phyloP scores from a whole-genome alignment of 2,888 invertebrate species.

The Tenthredo scrophulariae region DNA sequence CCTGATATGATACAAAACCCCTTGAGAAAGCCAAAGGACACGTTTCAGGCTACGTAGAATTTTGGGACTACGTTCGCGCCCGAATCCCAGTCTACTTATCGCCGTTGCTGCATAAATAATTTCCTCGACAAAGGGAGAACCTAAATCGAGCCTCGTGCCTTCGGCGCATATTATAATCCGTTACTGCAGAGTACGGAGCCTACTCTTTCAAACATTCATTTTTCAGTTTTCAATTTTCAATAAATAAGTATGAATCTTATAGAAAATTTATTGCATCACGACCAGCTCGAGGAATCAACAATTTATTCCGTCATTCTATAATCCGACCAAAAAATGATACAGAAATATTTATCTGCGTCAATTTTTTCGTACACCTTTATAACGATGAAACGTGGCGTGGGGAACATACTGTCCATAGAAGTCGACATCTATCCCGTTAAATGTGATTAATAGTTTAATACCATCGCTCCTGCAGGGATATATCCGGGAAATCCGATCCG shows the following conservation, averaged over 20 bases:
- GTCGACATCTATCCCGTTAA: conserved; percentile 13
- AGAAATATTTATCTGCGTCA: neutral
- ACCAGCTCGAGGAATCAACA: neutral
- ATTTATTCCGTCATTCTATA: neutral
- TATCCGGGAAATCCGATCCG: conserved; percentile 28
- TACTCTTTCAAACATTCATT: neutral
- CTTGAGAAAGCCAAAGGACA: conserved; percentile 45
- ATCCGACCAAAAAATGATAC: neutral
- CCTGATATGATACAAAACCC: conserved; percentile 52
- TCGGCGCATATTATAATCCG: neutral
- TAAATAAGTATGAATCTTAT: neutral
- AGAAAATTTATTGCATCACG: neutral
- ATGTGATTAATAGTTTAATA: conserved; percentile 41
- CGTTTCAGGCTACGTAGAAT: conserved; percentile 20
- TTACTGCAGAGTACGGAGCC: neutral
- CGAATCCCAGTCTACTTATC: conserved; percentile 21
- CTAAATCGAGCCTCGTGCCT: neutral
- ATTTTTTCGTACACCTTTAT: neutral
- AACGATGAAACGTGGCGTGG: neutral
- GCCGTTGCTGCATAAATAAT: conserved; percentile 39
- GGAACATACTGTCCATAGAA: neutral
- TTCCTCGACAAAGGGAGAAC: neutral
- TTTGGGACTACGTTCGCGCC: conserved; percentile 33
- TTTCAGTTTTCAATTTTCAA: neutral
- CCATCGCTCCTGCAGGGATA: conserved; percentile 17